Conservation (phyloP, 2,888 invertebrate genomes). For the Calameuta idolon region DNA sequence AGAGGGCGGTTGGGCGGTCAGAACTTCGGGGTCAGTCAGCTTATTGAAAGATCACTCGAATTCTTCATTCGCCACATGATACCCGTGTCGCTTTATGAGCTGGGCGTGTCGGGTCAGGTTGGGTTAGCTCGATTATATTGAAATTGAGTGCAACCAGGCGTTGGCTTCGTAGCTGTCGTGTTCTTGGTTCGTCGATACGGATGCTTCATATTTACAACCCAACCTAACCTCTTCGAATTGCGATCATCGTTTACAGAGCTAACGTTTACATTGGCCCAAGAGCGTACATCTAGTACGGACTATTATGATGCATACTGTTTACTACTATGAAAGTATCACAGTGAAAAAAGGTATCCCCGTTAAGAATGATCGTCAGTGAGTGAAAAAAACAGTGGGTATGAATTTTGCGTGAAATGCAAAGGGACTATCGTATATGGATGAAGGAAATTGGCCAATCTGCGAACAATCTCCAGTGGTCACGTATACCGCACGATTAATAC, state of each 20-base stretch:
- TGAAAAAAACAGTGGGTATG: background rate
- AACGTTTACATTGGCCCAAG: background rate
- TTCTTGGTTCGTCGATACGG: background rate
- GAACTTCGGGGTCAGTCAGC: conserved; percentile 7
- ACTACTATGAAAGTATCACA: background rate
- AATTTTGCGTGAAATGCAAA: background rate
- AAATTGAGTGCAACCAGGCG: conserved; percentile 17
- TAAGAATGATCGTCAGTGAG: background rate
- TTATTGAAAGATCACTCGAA: conserved; percentile 24
- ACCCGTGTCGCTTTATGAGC: conserved; percentile 16
- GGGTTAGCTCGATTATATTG: conserved; percentile 15
- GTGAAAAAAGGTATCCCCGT: background rate
- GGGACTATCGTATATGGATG: background rate
- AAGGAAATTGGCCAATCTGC: too few species aligned
- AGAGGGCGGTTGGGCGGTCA: background rate
- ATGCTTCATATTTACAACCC: background rate
- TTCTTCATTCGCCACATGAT: conserved; percentile 7
- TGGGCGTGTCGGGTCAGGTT: conserved; percentile 19
- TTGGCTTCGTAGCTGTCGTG: conserved; percentile 1
- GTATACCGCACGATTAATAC: background rate
- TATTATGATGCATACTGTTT: background rate
- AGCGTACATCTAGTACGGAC: background rate
- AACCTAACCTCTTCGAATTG: background rate
- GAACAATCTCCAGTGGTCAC: background rate
- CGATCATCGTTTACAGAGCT: background rate